Base-by-base conservation (phyloP, 2,113 vertebrate genomes). In the Bubo bubo region DNA sequence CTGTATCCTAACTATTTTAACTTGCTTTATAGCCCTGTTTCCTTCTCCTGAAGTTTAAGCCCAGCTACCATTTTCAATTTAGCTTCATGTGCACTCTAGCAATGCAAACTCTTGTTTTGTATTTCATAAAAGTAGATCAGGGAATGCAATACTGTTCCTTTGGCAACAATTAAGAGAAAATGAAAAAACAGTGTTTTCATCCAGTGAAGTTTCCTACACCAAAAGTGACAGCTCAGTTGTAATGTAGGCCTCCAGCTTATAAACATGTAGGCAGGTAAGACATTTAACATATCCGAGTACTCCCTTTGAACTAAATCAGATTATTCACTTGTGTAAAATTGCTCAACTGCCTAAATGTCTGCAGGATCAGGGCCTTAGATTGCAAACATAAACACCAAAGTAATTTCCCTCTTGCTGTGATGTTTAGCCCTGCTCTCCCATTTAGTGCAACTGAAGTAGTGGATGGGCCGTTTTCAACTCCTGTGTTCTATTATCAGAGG, bases 341-440 rank as follows among this genome's bases (percentile, higher is more conserved):
- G 79, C 73, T 96, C 95, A 95, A 56, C 82, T 82, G 83, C 91
- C 90, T 97, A 64, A 94, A 94, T 26, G 80, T 95, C 67, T 92
- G 92, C 91, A 94, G 87, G 93, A 95, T 90, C 66, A 71, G 81
- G 82, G 82, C 93, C 88, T 86, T 76, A 94, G 89, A 60, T 64
- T 97, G 94, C 88, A 95, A 79, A 67, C 80, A 87, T 53, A 72
- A 95, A 85, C 94, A 88, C 91, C 88, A 93, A 94, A 94, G 95
- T 91, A 98, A 97, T 98, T 96, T 97, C 93, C 95, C 96, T 82
- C 97, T 92, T 73, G 95, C 96, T 97, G 97, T 97, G 95, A 95
- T 77, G 95, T 4, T 90, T 35, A 71, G 94, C 91, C 64, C 97
- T 86, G 74, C 71, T 80, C 94, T 95, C 90, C 88, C 93, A 97